Evolutionary conservation across 2,888 invertebrate genomes (phyloP).

Genomic region (Oxytorus armatus): DNA sequence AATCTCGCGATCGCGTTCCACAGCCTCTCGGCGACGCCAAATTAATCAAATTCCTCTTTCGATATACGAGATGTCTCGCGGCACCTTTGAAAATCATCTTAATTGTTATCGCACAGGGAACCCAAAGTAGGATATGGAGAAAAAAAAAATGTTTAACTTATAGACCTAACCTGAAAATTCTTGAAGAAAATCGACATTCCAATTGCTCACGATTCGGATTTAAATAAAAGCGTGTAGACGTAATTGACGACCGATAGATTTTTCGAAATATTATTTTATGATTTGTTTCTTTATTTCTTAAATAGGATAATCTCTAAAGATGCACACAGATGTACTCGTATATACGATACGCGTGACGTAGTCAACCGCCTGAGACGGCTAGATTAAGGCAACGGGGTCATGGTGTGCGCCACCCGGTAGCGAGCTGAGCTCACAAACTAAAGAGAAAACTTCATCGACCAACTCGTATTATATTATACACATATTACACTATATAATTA

Average conservation of each 20-base stretch:
- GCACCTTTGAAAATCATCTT: conserved; percentile 47
- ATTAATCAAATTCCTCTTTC: conserved; percentile 63
- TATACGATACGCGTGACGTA: conserved; percentile 30
- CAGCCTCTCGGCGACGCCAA: conserved; percentile 39
- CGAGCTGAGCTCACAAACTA: conserved; percentile 35
- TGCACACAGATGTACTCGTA: conserved; percentile 24
- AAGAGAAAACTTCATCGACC: conserved; percentile 49
- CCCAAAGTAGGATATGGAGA: background rate
- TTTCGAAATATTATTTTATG: no score
- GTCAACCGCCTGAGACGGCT: conserved; percentile 67
- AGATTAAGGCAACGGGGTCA: conserved; percentile 83
- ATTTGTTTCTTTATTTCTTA: no score
- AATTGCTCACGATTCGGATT: background rate
- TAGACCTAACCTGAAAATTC: background rate
- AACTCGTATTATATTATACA: conserved; percentile 38
- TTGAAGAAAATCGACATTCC: background rate
- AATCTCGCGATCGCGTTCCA: conserved; percentile 42
- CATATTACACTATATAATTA: conserved; percentile 13
- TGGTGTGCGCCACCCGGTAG: conserved; percentile 69
- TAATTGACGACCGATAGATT: no score
- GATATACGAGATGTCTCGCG: conserved; percentile 23
- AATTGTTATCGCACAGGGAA: conserved; percentile 12
- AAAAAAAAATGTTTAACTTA: background rate
- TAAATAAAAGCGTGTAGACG: background rate
- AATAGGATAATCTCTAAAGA: conserved; percentile 5